Evolutionary conservation across 2,113 vertebrate species (phyloP).

Genomic region (Neolamprologus cancellatus): DNA sequence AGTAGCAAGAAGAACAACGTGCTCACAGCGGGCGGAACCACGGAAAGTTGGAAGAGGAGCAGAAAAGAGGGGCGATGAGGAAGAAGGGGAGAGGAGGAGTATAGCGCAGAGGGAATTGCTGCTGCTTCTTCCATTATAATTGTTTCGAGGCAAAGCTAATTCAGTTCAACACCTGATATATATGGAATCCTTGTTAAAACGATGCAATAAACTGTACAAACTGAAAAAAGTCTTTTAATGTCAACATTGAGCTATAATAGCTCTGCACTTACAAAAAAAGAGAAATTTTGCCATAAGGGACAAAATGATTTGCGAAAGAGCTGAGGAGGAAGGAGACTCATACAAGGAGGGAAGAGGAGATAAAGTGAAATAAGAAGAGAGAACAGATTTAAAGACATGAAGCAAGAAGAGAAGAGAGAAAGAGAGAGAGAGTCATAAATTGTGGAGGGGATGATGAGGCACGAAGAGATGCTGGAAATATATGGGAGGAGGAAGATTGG

Average conservation of each 20-base stretch:
- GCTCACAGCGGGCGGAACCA: neutral
- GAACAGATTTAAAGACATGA: constrained; percentile 33
- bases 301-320: neutral
- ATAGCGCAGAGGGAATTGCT: neutral
- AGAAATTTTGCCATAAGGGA: neutral
- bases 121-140: neutral
- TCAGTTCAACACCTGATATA: neutral
- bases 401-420: neutral
- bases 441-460: constrained; percentile 11
- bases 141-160: neutral
- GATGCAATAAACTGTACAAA: neutral
- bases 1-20: neutral
- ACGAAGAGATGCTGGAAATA: constrained; percentile 27
- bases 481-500: constrained; percentile 15
- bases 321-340: neutral
- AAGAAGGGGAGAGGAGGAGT: neutral
- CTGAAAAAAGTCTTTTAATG: neutral
- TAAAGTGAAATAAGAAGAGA: neutral
- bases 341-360: neutral
- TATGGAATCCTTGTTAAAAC: neutral
- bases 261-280: neutral
- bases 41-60: neutral
- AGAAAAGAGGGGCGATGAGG: neutral
- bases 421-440: constrained; percentile 35
- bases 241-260: neutral